Evolutionary conservation across 2,113 vertebrate species (phyloP).

Genomic region (Cepphus grylle): DNA sequence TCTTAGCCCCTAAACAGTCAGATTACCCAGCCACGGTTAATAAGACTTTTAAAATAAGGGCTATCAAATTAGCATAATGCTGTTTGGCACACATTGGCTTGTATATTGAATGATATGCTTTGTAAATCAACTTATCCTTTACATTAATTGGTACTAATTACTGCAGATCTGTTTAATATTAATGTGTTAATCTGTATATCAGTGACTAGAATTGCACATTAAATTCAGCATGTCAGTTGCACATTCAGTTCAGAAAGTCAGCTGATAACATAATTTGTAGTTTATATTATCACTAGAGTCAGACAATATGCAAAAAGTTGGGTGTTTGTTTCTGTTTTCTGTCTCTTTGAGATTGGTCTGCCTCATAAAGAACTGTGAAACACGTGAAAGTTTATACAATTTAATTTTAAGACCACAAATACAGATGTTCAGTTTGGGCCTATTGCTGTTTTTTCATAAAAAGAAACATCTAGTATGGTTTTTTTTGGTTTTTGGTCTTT

Average conservation of each 20-base stretch:
- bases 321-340: not conserved
- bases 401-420: not conserved
- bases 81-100: not conserved
- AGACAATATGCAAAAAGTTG: not conserved
- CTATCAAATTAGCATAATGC: not conserved
- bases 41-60: not conserved
- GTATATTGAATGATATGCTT: constrained; percentile 11
- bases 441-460: not conserved
- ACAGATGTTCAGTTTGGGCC: not conserved
- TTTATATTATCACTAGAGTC: not conserved
- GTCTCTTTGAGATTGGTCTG: not conserved
- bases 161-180: constrained; percentile 37
- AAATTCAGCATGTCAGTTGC: not conserved
- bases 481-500: not conserved
- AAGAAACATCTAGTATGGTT: accelerated
- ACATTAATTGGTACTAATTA: constrained; percentile 52
- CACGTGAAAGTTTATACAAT: accelerated
- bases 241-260: not conserved
- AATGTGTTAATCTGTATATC: constrained; percentile 45
- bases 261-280: not conserved
- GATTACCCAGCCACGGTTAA: not conserved
- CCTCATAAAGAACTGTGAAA: not conserved
- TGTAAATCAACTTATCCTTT: constrained; percentile 54
- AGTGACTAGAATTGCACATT: constrained; percentile 1
- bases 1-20: not conserved